Conservation (phyloP, 1,140 invertebrate species). For the Euschistus heros region DNA sequence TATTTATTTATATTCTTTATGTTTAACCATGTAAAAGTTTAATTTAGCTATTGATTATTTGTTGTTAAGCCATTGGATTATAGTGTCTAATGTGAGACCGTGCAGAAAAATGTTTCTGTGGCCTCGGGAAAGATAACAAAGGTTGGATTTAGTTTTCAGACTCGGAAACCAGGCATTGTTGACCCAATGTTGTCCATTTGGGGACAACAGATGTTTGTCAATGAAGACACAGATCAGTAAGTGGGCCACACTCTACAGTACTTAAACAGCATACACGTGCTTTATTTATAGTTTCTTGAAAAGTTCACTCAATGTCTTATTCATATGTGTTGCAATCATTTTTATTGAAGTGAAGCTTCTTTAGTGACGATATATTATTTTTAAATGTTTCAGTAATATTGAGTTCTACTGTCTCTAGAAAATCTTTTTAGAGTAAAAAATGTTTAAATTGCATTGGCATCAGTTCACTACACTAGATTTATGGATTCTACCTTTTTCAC, state of each 20-base stretch:
- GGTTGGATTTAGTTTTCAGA: slow-evolving; percentile 69
- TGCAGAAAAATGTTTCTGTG: slow-evolving; percentile 13
- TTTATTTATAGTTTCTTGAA: not conserved
- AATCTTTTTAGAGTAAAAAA: no score
- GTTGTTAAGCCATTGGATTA: slow-evolving; percentile 13
- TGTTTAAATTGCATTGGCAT: no score
- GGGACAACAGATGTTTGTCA: slow-evolving; percentile 92
- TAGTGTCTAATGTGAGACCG: slow-evolving; percentile 9
- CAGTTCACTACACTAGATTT: no score
- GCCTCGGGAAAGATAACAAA: slow-evolving; percentile 17
- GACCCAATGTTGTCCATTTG: slow-evolving; percentile 94
- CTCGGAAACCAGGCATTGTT: slow-evolving; percentile 88
- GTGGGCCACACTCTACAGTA: slow-evolving; percentile 38
- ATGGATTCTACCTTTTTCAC: no score
- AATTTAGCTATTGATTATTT: no score
- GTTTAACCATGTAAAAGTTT: not conserved
- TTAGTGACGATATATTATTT: no score
- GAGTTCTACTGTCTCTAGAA: no score
- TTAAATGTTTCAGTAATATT: not conserved
- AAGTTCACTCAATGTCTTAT: no score
- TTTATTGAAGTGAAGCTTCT: no score
- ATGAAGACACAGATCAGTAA: slow-evolving; percentile 92
- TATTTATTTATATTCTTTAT: slow-evolving; percentile 9
- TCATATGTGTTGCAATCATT: no score
- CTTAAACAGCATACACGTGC: slow-evolving; percentile 23